Conservation (phyloP, 1,140 invertebrate species). For the Brachionus plicatilis region DNA sequence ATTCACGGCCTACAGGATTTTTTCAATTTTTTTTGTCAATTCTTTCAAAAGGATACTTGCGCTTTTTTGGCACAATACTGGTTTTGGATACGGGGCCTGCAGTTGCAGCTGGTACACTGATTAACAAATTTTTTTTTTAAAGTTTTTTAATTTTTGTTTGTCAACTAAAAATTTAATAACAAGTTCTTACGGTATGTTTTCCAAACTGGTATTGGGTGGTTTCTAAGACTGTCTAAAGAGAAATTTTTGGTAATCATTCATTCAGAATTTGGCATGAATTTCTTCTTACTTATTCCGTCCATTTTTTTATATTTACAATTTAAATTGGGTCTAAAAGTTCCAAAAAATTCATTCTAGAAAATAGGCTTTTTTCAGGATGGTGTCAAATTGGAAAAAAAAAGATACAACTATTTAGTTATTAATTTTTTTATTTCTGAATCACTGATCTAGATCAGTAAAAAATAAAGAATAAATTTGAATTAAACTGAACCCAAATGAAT, state of each 20-base stretch:
- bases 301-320: neutral
- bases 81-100: constrained; percentile 35
- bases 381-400: neutral
- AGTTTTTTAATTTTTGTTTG: neutral
- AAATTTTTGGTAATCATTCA: neutral
- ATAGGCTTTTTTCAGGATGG: neutral
- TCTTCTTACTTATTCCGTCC: constrained; percentile 10
- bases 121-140: neutral
- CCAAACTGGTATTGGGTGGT: constrained; percentile 33
- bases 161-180: neutral
- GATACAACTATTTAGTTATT: neutral
- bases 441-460: neutral
- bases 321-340: neutral
- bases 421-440: neutral
- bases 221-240: neutral
- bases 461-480: neutral
- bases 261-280: neutral
- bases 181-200: constrained; percentile 33
- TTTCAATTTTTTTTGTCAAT: neutral
- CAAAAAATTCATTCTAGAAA: neutral
- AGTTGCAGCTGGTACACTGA: constrained; percentile 34
- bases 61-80: neutral
- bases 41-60: neutral
- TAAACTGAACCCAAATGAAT: neutral
- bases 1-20: neutral